A percentile compares a stretch with the other conserved stretches of the same genome.
These are phyloP conservation scores for Hymenopus coronatus DNA, from an alignment of 2,888 invertebrate genomes.

Conservation along the genomic window DNA sequence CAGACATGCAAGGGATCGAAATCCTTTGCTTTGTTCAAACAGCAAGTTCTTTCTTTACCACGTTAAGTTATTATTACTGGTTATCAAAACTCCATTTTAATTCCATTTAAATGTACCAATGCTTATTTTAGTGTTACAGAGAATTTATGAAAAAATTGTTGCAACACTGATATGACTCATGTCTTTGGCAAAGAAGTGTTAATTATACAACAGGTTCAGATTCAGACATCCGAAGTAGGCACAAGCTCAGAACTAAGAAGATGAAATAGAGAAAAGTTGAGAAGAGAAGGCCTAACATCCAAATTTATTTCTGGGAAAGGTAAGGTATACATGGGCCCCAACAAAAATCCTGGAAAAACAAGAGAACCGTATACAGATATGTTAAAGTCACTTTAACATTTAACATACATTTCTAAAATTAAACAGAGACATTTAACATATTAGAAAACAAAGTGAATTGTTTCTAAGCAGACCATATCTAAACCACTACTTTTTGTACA, in stretches of 20 bases:
- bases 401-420: background rate
- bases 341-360: conserved; percentile 48
- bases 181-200: background rate
- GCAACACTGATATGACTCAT: background rate
- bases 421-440: background rate
- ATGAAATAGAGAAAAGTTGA: background rate
- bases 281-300: conserved; percentile 33
- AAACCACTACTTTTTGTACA: too few relatives aligned
- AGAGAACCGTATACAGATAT: conserved; percentile 40
- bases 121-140: too few relatives aligned
- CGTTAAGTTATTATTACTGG: too few relatives aligned
- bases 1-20: too few relatives aligned
- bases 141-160: background rate
- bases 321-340: conserved; percentile 45
- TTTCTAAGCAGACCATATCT: background rate
- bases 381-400: background rate
- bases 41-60: too few relatives aligned
- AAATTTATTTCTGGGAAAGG: conserved; percentile 42
- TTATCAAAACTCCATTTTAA: too few relatives aligned
- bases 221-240: background rate
- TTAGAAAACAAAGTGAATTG: background rate
- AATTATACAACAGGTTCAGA: background rate
- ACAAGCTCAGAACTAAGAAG: background rate
- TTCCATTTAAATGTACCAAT: too few relatives aligned
- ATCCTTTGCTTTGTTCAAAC: too few relatives aligned